Evolutionary conservation across 2,888 invertebrate species (phyloP), one percentile per base, ranked within the genome.

Genomic region (Cryptus armator): DNA sequence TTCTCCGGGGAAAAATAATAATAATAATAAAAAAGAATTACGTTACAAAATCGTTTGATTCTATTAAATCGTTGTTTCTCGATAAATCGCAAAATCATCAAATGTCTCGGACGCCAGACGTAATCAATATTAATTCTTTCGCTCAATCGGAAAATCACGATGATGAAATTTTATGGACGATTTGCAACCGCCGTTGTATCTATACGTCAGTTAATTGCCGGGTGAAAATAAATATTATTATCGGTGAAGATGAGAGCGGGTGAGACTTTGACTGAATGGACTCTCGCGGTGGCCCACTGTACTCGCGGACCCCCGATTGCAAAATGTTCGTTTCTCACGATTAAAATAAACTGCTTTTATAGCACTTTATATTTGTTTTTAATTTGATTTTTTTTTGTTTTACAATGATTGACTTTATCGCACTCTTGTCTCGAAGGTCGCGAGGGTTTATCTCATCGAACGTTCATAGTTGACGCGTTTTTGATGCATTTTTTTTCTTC

Each of bases 391-490:
- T 78, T 51, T 66, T 10, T 53, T 53, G 51, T 72, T 44, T 71
- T 32, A 67, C 46, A 24, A 16, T 32, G 75, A 67, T 37, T 70
- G 32, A 71, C 75, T 70, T 79, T 75, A 85, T 85, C 85, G 51
- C 56, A 29, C 14, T 56, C 74, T 85, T 82, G 85, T 66, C 66
- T 53, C 56, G 46, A 68, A 43, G 85, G 81, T 82, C 74, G 70
- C 56, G 16, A 59, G 77, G 78, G 82, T 82, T 78, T 82, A 85
- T 85, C 85, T 14, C 10, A 19, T 24, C 4, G 62, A 74, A 51
- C 37, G 37, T 51, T 71, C 62, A 59, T 37, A 43, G 29, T 46
- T 71, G 51, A 71, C 24, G 70, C 19, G 48, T 37, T 79, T 62
- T 44, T 14, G 48, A 70, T 77, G 71, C 66, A 46, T 43, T 80